A percentile compares a stretch with the other conserved stretches of the same genome.
phyloP scores from a whole-genome alignment of 1,140 invertebrate genomes.

The Frieseomelitta varia region DNA sequence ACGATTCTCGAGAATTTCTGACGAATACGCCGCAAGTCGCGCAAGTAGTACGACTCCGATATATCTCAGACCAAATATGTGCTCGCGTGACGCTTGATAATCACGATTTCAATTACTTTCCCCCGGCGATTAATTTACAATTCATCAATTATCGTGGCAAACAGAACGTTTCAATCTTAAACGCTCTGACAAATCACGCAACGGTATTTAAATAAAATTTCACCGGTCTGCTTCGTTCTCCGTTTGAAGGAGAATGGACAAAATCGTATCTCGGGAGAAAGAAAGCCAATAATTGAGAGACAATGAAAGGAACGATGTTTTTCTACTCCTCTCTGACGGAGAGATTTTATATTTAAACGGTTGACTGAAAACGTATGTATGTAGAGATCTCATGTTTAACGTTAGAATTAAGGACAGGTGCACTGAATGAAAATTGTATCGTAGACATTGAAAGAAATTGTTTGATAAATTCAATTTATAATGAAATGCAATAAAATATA shows the following conservation, averaged over 20 bases:
- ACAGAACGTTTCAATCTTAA: no score
- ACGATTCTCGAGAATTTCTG: not conserved
- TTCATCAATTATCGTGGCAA: not conserved
- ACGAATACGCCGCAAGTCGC: not conserved
- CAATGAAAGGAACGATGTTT: no score
- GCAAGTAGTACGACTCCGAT: not conserved
- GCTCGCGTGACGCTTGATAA: not conserved
- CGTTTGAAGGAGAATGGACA: not conserved
- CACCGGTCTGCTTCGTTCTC: not conserved
- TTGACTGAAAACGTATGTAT: no score
- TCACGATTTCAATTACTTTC: not conserved
- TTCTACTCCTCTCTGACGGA: no score
- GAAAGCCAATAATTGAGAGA: not conserved
- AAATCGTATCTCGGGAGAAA: not conserved
- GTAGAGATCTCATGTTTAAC: no score
- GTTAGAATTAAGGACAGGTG: no score
- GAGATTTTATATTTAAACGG: no score
- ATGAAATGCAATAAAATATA: no score
- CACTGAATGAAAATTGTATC: not conserved
- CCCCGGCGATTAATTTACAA: not conserved
- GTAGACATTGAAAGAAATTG: not conserved
- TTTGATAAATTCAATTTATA: no score
- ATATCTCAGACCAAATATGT: not conserved
- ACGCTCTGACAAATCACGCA: not conserved
- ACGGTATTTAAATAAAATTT: not conserved